Evolutionary conservation across 2,888 invertebrate species (phyloP), one percentile per base, ranked within the genome.

Genomic region (Thymelicus acteon): DNA sequence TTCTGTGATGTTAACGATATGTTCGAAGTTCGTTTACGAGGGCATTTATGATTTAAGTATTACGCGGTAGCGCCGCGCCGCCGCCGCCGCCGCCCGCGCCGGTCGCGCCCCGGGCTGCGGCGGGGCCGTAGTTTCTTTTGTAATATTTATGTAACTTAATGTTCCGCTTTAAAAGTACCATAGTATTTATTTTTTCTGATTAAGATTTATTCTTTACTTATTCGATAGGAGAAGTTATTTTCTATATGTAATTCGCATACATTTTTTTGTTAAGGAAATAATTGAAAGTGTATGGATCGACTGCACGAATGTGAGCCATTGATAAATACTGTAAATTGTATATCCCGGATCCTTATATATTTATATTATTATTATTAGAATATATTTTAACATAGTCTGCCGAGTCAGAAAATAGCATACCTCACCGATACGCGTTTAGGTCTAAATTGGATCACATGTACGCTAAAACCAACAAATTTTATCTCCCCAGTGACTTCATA

Each of bases 1-100:
- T 90, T 90, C 89, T 90, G 89, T 90, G 90, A 90, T 90, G 87
- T 86, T 89, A 88, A 85, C 83, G 83, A 85, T 87, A 85, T 85
- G 84, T 85, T 84, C 82, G 83, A 81, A 81, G 80, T 83, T 83
- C 78, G 81, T 83, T 82, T 82, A 79, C 78, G 79, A 79, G 80
- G 82, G 83, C 85, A 84, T 84, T 83, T 84, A 82, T 81, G 75
- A 77, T 82, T 57, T 83, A 82, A 82, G 82, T 83, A 80, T 82
- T 82, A 80, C 74, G 74, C 76, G 74, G 72, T 74, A 72, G 73
- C 72, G 73, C 75, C 72, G 74, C 52, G 74, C 77, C 73, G 71
- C 68, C 68, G 72, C 70, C 73, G 58, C 71, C 69, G 71, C 72
- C 31, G 64, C 62, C 47, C 47, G 67, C 54, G 52, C 31, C 31